These are phyloP conservation scores for Nycticryphes semicollaris DNA, from an alignment of 2,113 vertebrate species.

Conservation along the genomic window DNA sequence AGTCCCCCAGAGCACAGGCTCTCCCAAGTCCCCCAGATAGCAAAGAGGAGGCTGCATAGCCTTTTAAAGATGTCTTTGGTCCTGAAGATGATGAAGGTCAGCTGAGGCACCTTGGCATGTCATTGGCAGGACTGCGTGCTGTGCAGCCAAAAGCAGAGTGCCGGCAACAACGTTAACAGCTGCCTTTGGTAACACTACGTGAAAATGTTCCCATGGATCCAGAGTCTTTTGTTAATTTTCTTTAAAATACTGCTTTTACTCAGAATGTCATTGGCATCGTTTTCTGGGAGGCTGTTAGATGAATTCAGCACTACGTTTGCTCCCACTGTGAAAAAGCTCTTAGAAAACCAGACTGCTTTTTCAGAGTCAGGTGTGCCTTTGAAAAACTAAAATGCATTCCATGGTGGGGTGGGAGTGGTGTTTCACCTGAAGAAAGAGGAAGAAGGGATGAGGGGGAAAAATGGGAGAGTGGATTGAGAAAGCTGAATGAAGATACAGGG, in stretches of 20 bases:
- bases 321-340: not conserved
- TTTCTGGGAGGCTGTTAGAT: not conserved
- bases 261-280: not conserved
- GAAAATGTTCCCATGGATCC: not conserved
- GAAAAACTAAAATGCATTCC: not conserved
- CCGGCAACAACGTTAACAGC: not conserved
- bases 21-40: not conserved
- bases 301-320: not conserved
- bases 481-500: not conserved
- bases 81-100: not conserved
- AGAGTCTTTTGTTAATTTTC: not conserved
- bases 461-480: not conserved
- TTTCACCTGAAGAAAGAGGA: not conserved
- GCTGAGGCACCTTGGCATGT: not conserved
- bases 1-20: not conserved
- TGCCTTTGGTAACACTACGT: not conserved
- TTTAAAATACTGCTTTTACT: not conserved
- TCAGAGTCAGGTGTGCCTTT: not conserved
- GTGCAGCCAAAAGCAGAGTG: not conserved
- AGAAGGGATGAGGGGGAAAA: not conserved
- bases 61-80: not conserved
- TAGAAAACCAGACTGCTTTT: not conserved
- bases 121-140: not conserved
- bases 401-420: not conserved
- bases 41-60: not conserved